These are phyloP conservation scores for Otolemur crassicaudatus DNA, from an alignment of 2,797 vertebrate species.

Conservation along the genomic window DNA sequence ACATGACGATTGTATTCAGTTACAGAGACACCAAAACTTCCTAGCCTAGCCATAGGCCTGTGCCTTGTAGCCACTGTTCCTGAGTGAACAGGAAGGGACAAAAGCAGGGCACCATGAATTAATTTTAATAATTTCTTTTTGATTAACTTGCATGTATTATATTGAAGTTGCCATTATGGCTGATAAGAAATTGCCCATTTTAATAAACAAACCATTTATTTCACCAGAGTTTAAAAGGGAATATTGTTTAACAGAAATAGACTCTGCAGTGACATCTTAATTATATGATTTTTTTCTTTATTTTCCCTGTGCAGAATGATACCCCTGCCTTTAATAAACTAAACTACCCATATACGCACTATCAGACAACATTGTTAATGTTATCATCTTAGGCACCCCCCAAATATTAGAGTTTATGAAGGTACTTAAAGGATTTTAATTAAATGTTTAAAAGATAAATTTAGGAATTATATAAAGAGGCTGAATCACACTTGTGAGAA, in stretches of 20 bases:
- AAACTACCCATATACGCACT: background rate
- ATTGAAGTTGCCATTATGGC: background rate
- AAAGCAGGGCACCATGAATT: background rate
- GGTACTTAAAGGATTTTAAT: slow-evolving; percentile 13
- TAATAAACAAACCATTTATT: slow-evolving; percentile 42
- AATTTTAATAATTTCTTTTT: slow-evolving; percentile 63
- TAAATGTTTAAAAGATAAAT: slow-evolving; percentile 51
- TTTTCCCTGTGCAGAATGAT: background rate
- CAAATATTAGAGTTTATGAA: slow-evolving; percentile 12
- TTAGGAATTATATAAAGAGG: background rate
- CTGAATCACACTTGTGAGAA: slow-evolving; percentile 42
- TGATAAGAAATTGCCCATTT: slow-evolving; percentile 68
- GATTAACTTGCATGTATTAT: slow-evolving; percentile 42
- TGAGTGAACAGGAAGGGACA: slow-evolving; percentile 63
- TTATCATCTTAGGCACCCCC: background rate
- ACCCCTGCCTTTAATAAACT: background rate
- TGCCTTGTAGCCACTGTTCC: slow-evolving; percentile 67
- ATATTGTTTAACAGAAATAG: slow-evolving; percentile 1
- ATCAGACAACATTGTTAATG: background rate
- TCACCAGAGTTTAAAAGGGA: slow-evolving; percentile 44
- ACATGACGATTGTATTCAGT: slow-evolving; percentile 75
- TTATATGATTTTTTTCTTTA: background rate
- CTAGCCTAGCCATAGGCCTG: slow-evolving; percentile 62
- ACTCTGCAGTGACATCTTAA: background rate
- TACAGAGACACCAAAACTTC: slow-evolving; percentile 62